Percentiles rank a stretch among this genome's conserved stretches.
Evolutionary conservation across 1,140 invertebrate species (phyloP).

Genomic region (Eueides isabella): DNA sequence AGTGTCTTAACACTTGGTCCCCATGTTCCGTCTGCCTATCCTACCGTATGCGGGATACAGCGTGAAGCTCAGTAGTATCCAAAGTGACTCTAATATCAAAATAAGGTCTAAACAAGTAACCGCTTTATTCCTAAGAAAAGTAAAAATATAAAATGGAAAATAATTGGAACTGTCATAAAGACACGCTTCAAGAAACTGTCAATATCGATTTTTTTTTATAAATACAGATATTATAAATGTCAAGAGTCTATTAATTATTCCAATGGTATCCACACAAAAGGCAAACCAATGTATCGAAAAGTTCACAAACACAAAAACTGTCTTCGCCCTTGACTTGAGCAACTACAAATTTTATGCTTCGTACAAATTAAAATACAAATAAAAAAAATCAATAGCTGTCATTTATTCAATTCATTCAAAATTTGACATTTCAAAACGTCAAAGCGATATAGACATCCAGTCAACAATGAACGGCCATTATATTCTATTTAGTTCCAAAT

Average conservation of each 20-base stretch:
- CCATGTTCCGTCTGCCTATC: too few relatives aligned
- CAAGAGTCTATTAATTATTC: slow-evolving; percentile 15
- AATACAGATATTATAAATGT: slow-evolving; percentile 4
- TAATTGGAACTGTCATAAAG: not conserved
- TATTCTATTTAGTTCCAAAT: slow-evolving; percentile 82
- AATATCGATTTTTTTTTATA: not conserved
- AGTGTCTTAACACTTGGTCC: too few relatives aligned
- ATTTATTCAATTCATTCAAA: slow-evolving; percentile 18
- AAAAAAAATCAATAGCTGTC: slow-evolving; percentile 34
- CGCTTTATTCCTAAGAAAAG: not conserved
- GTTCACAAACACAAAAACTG: not conserved
- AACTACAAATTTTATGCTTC: slow-evolving; percentile 56
- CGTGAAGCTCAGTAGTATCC: too few relatives aligned
- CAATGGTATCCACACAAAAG: slow-evolving; percentile 3
- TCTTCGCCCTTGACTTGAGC: slow-evolving; percentile 6
- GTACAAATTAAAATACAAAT: slow-evolving; percentile 47
- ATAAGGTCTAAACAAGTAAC: not conserved
- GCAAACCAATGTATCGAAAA: not conserved
- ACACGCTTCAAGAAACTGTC: not conserved
- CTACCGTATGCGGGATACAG: too few relatives aligned
- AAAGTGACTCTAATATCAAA: too few relatives aligned
- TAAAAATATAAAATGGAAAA: not conserved
- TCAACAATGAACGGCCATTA: slow-evolving; percentile 63
- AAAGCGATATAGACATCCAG: slow-evolving; percentile 9
- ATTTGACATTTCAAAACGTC: slow-evolving; percentile 25